Evolutionary conservation across 2,797 vertebrate species (phyloP), one percentile per base, ranked within the genome.

Genomic region (Ptychobarbus kaznakovi): DNA sequence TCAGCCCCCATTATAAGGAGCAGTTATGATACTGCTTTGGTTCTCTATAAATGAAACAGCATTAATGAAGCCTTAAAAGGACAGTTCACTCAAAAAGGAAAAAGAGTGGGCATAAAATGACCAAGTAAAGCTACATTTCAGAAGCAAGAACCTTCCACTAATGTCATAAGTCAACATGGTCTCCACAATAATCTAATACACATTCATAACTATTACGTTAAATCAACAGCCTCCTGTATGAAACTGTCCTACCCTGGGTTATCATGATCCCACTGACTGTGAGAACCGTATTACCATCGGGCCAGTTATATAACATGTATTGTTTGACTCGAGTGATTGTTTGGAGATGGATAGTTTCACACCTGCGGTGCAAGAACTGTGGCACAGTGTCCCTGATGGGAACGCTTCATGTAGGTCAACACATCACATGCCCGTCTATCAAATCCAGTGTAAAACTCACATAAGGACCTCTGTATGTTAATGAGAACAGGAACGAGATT

Each of bases 341-440:
- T 81, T 58, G 38, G 25, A 65, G 51, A 40, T 73, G 12, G 63
- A 83, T 70, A 74, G 80, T 77, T 44, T 51, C 75, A 80, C 78
- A 86, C 88, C 88, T 69, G 76, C 76, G 49, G 85, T 51, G 61
- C 46, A 46, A 72, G 49, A 78, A 88, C 80, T 78, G 81, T 88
- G 87, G 79, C 83, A 61, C 84, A 77, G 32, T 44, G 87, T 83
- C 85, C 18, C 87, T 66, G 68, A 61, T 82, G 63, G 78, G 88
- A 90, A 74, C 28, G 74, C 78, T 42, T 56, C 77, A 83, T 80
- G 61, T 83, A 86, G 87, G 72, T 80, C 82, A 83, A 18, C 56
- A 35, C 40, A 69, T 65, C 68, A 61, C 80, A 84, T 63, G 77
- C 25, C 63, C 6, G 58, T 63, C 49, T 38, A 4, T 56, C 82